phyloP scores from a whole-genome alignment of 2,888 invertebrate species.

The Clanis bilineata region DNA sequence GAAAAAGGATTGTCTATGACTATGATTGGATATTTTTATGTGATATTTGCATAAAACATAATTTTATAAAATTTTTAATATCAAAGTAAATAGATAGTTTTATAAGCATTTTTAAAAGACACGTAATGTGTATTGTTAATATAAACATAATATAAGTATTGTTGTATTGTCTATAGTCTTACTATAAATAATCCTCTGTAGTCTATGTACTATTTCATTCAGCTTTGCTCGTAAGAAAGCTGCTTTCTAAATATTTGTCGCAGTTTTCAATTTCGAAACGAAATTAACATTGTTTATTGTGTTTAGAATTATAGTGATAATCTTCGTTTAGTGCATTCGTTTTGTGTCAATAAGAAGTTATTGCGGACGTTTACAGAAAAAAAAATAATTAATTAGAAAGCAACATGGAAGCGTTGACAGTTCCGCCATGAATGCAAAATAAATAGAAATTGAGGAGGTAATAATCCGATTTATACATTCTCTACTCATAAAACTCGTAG shows the following conservation, averaged over 20 bases:
- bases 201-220: slow-evolving; percentile 8
- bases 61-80: background rate
- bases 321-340: background rate
- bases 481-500: slow-evolving; percentile 21
- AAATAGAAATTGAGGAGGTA: slow-evolving; percentile 80
- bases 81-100: too few relatives aligned
- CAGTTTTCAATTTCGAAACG: slow-evolving; percentile 35
- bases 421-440: slow-evolving; percentile 84
- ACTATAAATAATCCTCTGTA: background rate
- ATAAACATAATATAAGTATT: background rate
- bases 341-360: background rate
- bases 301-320: slow-evolving; percentile 7
- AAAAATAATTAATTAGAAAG: slow-evolving; percentile 61
- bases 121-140: background rate
- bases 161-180: background rate
- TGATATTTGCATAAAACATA: too few relatives aligned
- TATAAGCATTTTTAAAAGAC: background rate
- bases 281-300: slow-evolving; percentile 31
- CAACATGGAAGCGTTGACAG: slow-evolving; percentile 83
- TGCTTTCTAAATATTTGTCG: slow-evolving; percentile 72
- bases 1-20: slow-evolving; percentile 6
- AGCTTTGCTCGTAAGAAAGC: slow-evolving; percentile 55
- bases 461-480: slow-evolving; percentile 36
- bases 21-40: background rate
- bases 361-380: slow-evolving; percentile 4